Conservation (phyloP, 2,113 vertebrate species). For the Callaeas wilsoni region DNA sequence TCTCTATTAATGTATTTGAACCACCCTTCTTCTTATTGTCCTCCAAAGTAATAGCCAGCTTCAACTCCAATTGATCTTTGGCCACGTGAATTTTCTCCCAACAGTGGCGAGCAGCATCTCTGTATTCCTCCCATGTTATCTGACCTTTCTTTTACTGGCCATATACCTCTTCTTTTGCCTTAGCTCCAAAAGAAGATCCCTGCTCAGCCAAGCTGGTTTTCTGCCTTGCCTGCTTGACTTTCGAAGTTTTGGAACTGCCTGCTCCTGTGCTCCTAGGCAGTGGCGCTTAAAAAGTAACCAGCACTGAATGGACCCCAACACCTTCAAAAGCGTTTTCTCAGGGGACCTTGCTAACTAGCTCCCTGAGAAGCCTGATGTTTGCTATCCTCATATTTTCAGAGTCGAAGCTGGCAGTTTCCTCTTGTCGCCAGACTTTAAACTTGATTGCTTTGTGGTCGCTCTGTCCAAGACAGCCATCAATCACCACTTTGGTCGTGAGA, state of each 20-base stretch:
- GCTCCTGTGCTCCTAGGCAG: background rate
- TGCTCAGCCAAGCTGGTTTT: background rate
- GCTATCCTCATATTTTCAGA: background rate
- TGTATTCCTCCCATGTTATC: background rate
- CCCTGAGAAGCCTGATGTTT: background rate
- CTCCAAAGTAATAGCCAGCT: background rate
- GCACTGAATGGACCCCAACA: background rate
- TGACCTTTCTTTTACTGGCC: background rate
- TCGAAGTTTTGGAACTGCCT: background rate
- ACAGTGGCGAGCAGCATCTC: background rate
- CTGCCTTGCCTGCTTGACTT: background rate
- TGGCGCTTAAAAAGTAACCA: background rate
- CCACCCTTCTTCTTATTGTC: background rate
- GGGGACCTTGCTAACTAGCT: background rate
- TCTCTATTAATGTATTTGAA: background rate
- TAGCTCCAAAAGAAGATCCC: background rate
- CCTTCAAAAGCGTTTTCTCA: background rate
- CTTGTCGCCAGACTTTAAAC: background rate
- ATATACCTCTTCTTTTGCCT: background rate
- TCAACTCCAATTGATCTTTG: background rate
- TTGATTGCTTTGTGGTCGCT: background rate
- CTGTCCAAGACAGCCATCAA: background rate
- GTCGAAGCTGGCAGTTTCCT: background rate
- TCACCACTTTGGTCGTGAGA: background rate
- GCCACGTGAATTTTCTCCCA: background rate